Base-by-base conservation (phyloP, 1,140 invertebrate species). In the Dendroctonus valens region DNA sequence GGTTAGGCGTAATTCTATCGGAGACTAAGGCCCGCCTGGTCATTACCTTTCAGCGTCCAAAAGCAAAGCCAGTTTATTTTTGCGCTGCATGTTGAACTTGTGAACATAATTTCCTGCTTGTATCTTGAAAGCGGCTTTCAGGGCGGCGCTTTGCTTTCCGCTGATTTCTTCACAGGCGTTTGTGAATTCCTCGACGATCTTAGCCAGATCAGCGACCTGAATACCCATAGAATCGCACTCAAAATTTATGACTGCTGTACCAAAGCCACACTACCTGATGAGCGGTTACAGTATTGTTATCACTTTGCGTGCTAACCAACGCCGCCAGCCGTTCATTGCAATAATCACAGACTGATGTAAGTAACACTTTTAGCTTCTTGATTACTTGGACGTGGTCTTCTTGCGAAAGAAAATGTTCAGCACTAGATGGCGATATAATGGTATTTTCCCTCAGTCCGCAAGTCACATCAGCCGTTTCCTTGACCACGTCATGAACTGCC, bases 81-180 rank as follows among this genome's bases (percentile, higher is more conserved):
- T 93, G 49, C 91, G 82, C 74, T 96, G 93, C 52, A 89, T 85
- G 78, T 98, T 96, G 78, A 98, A 97, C 73, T 89, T 86, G 72
- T 92, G 89, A 48, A 97, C 90, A 82, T 96, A 98, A 77, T 90
- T 90, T 73, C 89, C 93, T 5, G 92, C 92, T 84, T 94, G 87
- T 69, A 90, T 91, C 80, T 93, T 92, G 64, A 97, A 86, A 52
- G 91, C 91, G 54, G 91, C 86, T 75, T 90, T 85, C 50, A 97
- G 81, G 38, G 90, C 88, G 54, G 89, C 89, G 76, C 91, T 93
- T 59, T 85, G 85, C 75, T 88, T 86, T 3, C 91, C 91, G 75
- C 89, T 93, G 11, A 95, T 84, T 68, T 83, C 83, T 72, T 91
- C 87, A 79, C 91, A 92, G 41, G 89, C 83, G 40, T 82, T 80